Percentiles rank a stretch among this genome's conserved stretches.
Conservation (phyloP, 2,113 vertebrate genomes). For the Donacobius atricapilla region DNA sequence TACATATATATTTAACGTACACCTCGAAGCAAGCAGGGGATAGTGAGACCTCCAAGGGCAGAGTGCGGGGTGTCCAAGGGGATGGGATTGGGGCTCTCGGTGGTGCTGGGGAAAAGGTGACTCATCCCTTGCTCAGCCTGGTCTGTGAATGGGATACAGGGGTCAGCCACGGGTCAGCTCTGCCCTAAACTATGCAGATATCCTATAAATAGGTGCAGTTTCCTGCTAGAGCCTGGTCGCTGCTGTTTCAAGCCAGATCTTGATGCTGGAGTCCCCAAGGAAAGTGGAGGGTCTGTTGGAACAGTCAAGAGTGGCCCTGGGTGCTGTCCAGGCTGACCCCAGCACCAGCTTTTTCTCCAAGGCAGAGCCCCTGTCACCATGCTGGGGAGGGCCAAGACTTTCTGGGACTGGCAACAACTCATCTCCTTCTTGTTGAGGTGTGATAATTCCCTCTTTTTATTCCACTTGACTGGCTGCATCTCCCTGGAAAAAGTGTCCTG, state of each 20-base stretch:
- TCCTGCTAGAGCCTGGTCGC: not conserved
- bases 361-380: not conserved
- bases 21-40: not conserved
- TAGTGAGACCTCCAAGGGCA: not conserved
- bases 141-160: not conserved
- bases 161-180: not conserved
- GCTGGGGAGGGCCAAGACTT: not conserved
- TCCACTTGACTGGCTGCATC: not conserved
- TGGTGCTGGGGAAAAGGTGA: not conserved
- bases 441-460: not conserved
- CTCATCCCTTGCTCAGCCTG: not conserved
- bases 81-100: not conserved
- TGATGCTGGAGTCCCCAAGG: not conserved
- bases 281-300: not conserved
- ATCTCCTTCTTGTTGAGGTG: not conserved
- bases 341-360: not conserved
- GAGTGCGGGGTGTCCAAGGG: not conserved
- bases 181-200: not conserved
- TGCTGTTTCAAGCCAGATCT: not conserved
- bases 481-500: not conserved
- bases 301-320: fast-evolving
- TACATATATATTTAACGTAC: not conserved
- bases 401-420: not conserved
- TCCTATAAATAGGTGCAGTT: not conserved
- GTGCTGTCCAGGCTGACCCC: not conserved